A percentile compares a stretch with the other conserved stretches of the same genome.
phyloP scores from a whole-genome alignment of 2,113 vertebrate genomes.

The Brevimyrus niger region DNA sequence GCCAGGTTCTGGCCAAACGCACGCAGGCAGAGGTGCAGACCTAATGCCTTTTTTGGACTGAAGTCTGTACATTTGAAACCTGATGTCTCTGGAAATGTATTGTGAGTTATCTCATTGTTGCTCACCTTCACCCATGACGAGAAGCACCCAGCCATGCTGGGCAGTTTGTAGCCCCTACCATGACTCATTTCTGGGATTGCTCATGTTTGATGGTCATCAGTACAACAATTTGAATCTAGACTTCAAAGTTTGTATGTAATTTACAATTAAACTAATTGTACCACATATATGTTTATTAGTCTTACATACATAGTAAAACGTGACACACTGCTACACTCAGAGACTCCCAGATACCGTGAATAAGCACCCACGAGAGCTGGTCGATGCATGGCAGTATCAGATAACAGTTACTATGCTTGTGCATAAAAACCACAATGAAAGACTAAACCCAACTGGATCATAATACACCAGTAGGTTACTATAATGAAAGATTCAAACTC shows the following conservation, averaged over 20 bases:
- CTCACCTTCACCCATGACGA: background rate
- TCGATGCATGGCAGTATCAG: background rate
- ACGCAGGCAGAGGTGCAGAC: background rate
- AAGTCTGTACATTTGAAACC: background rate
- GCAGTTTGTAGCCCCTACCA: background rate
- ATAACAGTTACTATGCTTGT: background rate
- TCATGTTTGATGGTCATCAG: background rate
- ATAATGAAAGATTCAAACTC: background rate
- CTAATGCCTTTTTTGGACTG: background rate
- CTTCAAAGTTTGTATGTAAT: background rate
- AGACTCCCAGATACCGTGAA: background rate
- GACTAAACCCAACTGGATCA: background rate
- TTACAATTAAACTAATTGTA: background rate
- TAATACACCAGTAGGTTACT: background rate
- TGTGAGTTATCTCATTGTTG: background rate
- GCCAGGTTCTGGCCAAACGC: background rate
- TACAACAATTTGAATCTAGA: background rate
- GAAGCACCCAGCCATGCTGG: background rate
- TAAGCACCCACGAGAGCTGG: background rate
- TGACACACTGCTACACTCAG: background rate
- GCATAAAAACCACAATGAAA: background rate
- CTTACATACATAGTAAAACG: background rate
- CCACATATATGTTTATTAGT: background rate
- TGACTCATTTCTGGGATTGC: background rate
- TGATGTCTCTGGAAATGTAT: background rate